phyloP scores from a whole-genome alignment of 2,113 vertebrate genomes.

The Podarcis cretensis region DNA sequence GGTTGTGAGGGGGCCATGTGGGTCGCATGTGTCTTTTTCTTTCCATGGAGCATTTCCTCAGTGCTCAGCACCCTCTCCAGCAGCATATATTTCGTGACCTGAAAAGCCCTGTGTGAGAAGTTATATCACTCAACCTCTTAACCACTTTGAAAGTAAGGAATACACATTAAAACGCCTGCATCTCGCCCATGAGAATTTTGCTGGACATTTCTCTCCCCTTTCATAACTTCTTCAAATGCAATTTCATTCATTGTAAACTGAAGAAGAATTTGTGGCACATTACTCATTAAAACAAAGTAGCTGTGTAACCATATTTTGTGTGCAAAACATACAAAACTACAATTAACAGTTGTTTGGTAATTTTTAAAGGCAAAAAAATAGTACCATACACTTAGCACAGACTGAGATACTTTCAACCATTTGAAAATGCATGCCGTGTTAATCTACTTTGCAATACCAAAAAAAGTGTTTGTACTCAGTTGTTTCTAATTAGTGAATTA shows the following conservation, averaged over 20 bases:
- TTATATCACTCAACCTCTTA: background rate
- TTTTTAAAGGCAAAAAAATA: background rate
- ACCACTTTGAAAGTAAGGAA: background rate
- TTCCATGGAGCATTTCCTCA: too few species aligned
- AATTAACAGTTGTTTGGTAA: background rate
- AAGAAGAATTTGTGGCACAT: too few species aligned
- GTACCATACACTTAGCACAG: background rate
- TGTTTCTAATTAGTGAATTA: slow-evolving; percentile 22
- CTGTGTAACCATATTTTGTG: background rate
- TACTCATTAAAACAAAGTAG: background rate
- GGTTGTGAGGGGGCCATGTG: too few species aligned
- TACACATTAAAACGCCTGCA: too few species aligned
- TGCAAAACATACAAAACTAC: background rate
- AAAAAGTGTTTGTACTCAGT: background rate
- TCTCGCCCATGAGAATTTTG: too few species aligned
- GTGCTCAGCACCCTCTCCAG: too few species aligned
- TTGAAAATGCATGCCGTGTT: background rate
- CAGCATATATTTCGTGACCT: too few species aligned
- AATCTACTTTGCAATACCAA: background rate
- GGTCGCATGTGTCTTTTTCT: too few species aligned
- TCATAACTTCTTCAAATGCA: too few species aligned
- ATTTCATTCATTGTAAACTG: too few species aligned
- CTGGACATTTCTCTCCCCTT: too few species aligned
- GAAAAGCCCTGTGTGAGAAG: background rate
- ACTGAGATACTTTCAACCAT: background rate